Conservation (phyloP, 1,140 invertebrate species). For the Apis florea region DNA sequence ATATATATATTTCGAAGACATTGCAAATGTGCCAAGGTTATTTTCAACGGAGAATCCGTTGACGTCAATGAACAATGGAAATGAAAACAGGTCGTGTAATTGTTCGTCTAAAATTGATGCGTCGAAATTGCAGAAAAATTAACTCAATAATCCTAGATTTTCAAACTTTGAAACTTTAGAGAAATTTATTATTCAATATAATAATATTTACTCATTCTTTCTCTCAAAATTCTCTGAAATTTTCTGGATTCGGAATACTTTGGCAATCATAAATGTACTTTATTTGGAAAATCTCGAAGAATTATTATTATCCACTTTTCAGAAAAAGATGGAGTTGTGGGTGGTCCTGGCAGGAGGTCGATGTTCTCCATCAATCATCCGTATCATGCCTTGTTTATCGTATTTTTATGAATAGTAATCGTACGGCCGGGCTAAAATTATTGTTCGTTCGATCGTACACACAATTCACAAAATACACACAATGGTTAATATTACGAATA, state of each 20-base stretch:
- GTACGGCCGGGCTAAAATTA: not conserved
- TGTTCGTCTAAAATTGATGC: not conserved
- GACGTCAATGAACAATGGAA: conserved; percentile 22
- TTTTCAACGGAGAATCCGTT: conserved; percentile 19
- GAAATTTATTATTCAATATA: too few species aligned
- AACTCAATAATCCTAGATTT: too few species aligned
- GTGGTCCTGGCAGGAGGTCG: not conserved
- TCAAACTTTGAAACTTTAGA: too few species aligned
- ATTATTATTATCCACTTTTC: too few species aligned
- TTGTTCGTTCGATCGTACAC: not conserved
- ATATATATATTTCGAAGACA: not conserved
- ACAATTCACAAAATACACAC: too few species aligned
- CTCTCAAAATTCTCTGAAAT: too few species aligned
- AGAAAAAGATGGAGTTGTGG: not conserved
- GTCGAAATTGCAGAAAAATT: too few species aligned
- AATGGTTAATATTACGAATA: too few species aligned
- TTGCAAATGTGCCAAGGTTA: conserved; percentile 21
- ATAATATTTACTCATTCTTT: too few species aligned
- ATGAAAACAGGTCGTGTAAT: not conserved
- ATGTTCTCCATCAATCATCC: not conserved
- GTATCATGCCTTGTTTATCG: conserved; percentile 12
- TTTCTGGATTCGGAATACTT: too few species aligned
- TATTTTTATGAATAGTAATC: not conserved
- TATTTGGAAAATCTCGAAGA: too few species aligned
- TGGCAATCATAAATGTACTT: too few species aligned